phyloP scores from a whole-genome alignment of 2,888 invertebrate species.

The Mythimna albipuncta region DNA sequence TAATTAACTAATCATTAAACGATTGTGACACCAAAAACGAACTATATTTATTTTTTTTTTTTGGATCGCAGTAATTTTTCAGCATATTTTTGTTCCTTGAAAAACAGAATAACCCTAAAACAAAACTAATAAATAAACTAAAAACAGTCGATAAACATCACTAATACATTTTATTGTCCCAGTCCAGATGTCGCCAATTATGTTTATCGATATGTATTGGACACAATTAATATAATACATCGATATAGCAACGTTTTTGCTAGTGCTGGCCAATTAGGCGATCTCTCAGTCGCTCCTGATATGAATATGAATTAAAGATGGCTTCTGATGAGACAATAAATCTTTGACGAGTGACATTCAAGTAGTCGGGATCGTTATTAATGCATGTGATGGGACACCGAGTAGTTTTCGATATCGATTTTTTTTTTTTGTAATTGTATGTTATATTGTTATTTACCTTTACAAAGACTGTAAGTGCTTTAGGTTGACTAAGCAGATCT shows the following conservation, averaged over 20 bases:
- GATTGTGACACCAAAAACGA: too few species aligned
- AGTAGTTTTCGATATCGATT: slow-evolving; percentile 36
- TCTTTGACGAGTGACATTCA: slow-evolving; percentile 74
- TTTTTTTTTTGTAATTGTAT: not conserved
- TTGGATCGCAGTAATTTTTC: fast-evolving
- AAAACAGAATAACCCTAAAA: slow-evolving; percentile 19
- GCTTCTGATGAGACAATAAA: slow-evolving; percentile 75
- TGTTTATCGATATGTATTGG: slow-evolving; percentile 50
- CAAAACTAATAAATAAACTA: slow-evolving; percentile 58
- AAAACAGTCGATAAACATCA: slow-evolving; percentile 57
- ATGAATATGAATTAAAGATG: slow-evolving; percentile 83
- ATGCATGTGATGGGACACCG: slow-evolving; percentile 43
- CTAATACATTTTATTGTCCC: slow-evolving; percentile 57
- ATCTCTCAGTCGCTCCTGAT: slow-evolving; percentile 65
- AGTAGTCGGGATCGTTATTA: slow-evolving; percentile 60
- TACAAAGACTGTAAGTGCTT: not conserved
- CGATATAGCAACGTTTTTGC: slow-evolving; percentile 69
- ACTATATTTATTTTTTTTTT: too few species aligned
- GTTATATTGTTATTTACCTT: not conserved
- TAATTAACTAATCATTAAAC: too few species aligned
- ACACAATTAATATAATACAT: slow-evolving; percentile 69
- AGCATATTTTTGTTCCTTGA: not conserved
- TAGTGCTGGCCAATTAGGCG: slow-evolving; percentile 72
- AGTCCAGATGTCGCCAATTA: slow-evolving; percentile 59
- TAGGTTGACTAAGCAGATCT: too few species aligned